phyloP scores from a whole-genome alignment of 1,140 invertebrate genomes.

The Brachionus sp. region DNA sequence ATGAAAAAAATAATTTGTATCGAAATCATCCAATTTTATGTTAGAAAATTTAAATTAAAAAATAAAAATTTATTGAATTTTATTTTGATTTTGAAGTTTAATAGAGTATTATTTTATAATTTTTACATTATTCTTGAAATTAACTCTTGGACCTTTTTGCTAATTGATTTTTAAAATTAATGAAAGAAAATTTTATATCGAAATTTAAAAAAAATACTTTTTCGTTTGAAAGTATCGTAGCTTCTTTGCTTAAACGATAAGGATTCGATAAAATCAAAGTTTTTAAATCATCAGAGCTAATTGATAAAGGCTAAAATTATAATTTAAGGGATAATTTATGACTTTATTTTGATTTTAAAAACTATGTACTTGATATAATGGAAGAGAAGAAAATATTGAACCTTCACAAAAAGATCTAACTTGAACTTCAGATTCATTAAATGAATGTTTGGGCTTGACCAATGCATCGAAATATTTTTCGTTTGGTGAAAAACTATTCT shows the following conservation, averaged over 20 bases:
- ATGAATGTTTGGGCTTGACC: constrained; percentile 16
- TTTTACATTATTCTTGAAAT: constrained; percentile 33
- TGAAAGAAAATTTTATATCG: too few relatives aligned
- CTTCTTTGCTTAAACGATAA: not conserved
- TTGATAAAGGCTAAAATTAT: not conserved
- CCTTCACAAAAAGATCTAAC: constrained; percentile 2
- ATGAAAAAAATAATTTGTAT: too few relatives aligned
- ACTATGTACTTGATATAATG: not conserved
- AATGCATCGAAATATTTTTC: constrained; percentile 30
- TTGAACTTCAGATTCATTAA: constrained; percentile 4
- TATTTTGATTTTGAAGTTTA: not conserved
- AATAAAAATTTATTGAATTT: too few relatives aligned
- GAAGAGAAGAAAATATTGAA: constrained; percentile 32
- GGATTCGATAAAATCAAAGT: not conserved
- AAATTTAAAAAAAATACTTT: not conserved
- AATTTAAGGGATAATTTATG: not conserved
- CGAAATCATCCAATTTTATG: too few relatives aligned
- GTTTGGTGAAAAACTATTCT: not conserved
- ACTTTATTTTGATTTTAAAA: not conserved
- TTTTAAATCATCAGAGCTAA: not conserved
- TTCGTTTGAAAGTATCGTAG: not conserved
- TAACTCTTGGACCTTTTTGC: not conserved
- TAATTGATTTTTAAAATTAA: not conserved
- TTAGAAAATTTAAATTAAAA: too few relatives aligned
- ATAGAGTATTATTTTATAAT: constrained; percentile 29